Evolutionary conservation across 2,888 invertebrate species (phyloP), one percentile per base, ranked within the genome.

Genomic region (Microctonus aethiopoides): DNA sequence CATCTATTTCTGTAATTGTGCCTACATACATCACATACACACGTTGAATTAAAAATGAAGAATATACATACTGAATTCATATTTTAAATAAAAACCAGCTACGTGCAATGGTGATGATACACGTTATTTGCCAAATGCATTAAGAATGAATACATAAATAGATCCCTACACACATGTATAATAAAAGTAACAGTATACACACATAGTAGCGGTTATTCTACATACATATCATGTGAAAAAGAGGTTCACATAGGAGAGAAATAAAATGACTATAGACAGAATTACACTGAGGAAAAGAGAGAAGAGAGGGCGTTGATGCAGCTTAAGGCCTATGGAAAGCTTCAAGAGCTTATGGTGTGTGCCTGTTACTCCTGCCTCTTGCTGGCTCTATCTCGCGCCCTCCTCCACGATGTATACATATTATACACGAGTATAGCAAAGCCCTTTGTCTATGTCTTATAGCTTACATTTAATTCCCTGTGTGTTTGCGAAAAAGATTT

Each of bases 401-500:
- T 76, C 60, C 56, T 60, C 32, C 52, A 72, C 60, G n/a, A n/a
- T n/a, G n/a, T n/a, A n/a, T n/a, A 26, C 57, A 6, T 11, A 16
- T 54, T 51, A 64, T 57, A 59, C 63, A 65, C 36, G 65, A 52
- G 36, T 26, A 54, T 29, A 46, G 54, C 32, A 61, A 56, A 65
- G 46, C 73, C 84, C 82, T 86, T 86, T 86, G 86, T 86, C 86
- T 84, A 82, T 84, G 86, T 85, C 86, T 90, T 90, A 90, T 88
- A 89, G 89, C 89, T 90, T 90, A 89, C 89, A 88, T 88, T 88
- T 88, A 89, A 90, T 90, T 90, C 89, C 89, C 73, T 72, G 88
- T 89, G 86, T 89, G n/a, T n/a, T 90, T 90, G 89, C 90, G 88
- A 88, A 90, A 90, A 84, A 84, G 86, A 85, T 86, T 77, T 66